Conservation (phyloP, 1,140 invertebrate genomes). For the Ditylenchus dipsaci region DNA sequence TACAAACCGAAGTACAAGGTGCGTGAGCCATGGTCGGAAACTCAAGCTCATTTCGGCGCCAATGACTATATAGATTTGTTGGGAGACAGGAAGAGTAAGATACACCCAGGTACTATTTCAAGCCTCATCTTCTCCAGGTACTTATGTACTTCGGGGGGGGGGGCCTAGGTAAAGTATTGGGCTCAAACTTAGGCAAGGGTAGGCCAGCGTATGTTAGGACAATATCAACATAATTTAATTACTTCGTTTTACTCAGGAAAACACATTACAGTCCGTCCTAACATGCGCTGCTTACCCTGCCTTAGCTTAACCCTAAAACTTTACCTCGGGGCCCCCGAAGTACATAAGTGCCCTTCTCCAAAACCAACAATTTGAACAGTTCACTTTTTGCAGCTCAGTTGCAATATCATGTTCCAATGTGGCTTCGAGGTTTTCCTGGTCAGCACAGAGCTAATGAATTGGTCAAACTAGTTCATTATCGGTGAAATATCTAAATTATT, state of each 20-base stretch:
- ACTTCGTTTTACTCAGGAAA: too few species aligned
- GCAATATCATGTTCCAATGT: slow-evolving; percentile 53
- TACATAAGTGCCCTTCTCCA: not conserved
- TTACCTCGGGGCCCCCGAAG: too few species aligned
- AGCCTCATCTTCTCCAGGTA: not conserved
- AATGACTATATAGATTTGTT: slow-evolving; percentile 57
- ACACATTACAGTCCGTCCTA: too few species aligned
- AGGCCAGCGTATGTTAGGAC: too few species aligned
- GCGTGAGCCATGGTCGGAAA: slow-evolving; percentile 32
- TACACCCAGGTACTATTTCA: not conserved
- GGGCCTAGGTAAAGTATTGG: too few species aligned
- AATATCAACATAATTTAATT: too few species aligned
- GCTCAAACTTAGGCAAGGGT: too few species aligned
- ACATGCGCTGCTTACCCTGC: too few species aligned
- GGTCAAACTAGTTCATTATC: slow-evolving; percentile 56
- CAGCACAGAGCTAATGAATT: slow-evolving; percentile 54
- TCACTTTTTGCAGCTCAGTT: slow-evolving; percentile 56
- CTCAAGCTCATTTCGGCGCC: slow-evolving; percentile 48
- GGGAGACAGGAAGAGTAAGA: slow-evolving; percentile 12
- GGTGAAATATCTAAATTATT: slow-evolving; percentile 8
- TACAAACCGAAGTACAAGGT: slow-evolving; percentile 41
- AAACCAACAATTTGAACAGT: not conserved
- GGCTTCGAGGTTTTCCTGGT: slow-evolving; percentile 57
- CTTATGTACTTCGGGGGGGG: too few species aligned
- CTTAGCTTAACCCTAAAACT: too few species aligned